A percentile compares a stretch with the other conserved stretches of the same genome.
Conservation (phyloP, 1,140 invertebrate genomes). For the Ceratosolen solmsi region DNA sequence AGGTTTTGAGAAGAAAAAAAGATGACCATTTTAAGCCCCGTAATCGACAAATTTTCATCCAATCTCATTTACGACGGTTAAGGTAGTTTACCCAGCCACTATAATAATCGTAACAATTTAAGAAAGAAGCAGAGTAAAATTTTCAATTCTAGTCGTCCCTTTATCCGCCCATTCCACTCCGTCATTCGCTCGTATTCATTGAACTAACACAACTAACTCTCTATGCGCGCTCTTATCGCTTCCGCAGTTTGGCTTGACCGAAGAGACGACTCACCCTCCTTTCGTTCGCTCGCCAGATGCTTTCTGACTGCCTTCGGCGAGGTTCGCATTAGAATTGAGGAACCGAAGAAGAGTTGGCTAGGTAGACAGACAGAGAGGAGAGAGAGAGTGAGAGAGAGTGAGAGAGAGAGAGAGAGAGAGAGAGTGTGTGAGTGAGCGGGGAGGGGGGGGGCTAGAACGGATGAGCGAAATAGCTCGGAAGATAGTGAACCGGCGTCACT, state of each 20-base stretch:
- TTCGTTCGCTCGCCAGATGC: not conserved
- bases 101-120: conserved; percentile 49
- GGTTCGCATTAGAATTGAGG: conserved; percentile 45
- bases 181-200: conserved; percentile 36
- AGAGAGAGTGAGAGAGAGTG: not conserved
- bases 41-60: conserved; percentile 29
- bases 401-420: conserved; percentile 28
- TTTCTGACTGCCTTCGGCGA: conserved; percentile 37
- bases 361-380: conserved; percentile 39
- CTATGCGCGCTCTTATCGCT: conserved; percentile 33
- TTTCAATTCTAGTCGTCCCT: conserved; percentile 33
- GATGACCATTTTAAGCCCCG: conserved; percentile 1
- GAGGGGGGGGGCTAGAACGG: conserved; percentile 10
- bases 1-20: not conserved
- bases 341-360: conserved; percentile 8
- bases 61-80: conserved; percentile 19
- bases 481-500: not conserved
- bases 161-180: conserved; percentile 9
- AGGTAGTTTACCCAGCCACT: not conserved
- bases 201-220: conserved; percentile 1
- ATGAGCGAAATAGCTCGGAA: conserved; percentile 1
- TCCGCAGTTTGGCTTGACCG: conserved; percentile 44
- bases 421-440: conserved; percentile 39
- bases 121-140: conserved; percentile 28
- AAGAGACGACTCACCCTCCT: conserved; percentile 18